Percentiles rank a stretch among this genome's conserved stretches.
phyloP scores from a whole-genome alignment of 1,140 invertebrate species.

The Drosophila sturtevanti region DNA sequence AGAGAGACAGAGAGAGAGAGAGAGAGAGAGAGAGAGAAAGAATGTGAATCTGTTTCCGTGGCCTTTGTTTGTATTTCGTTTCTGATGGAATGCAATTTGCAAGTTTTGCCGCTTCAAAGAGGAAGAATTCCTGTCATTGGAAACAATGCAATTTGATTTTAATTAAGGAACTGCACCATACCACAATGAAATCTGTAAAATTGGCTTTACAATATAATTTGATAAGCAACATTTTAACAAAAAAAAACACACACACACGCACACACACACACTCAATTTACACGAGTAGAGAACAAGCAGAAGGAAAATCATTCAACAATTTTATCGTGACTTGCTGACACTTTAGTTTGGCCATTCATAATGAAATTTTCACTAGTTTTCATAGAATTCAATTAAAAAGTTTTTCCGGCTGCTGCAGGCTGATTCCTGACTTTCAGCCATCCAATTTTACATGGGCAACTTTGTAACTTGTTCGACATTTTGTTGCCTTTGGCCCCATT shows the following conservation, averaged over 20 bases:
- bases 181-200: slow-evolving; percentile 29
- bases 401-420: slow-evolving; percentile 50
- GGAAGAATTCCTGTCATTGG: slow-evolving; percentile 2
- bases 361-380: slow-evolving; percentile 58
- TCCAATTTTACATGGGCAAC: slow-evolving; percentile 5
- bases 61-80: slow-evolving; percentile 56
- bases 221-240: slow-evolving; percentile 44
- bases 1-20: not conserved
- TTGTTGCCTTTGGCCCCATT: slow-evolving; percentile 32
- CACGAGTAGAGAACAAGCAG: slow-evolving; percentile 5
- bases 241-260: slow-evolving; percentile 38
- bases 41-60: not conserved
- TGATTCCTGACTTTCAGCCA: not conserved
- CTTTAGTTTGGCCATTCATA: slow-evolving; percentile 66
- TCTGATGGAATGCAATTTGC: slow-evolving; percentile 11
- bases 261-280: not conserved
- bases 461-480: slow-evolving; percentile 45
- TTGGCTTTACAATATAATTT: slow-evolving; percentile 42
- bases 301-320: slow-evolving; percentile 39
- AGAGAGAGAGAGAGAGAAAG: not conserved
- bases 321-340: slow-evolving; percentile 46
- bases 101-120: slow-evolving; percentile 15
- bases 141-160: slow-evolving; percentile 47
- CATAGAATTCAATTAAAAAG: slow-evolving; percentile 75
- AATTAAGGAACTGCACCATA: slow-evolving; percentile 27